Evolutionary conservation across 2,888 invertebrate genomes (phyloP).

Genomic region (Mythimna pallens): DNA sequence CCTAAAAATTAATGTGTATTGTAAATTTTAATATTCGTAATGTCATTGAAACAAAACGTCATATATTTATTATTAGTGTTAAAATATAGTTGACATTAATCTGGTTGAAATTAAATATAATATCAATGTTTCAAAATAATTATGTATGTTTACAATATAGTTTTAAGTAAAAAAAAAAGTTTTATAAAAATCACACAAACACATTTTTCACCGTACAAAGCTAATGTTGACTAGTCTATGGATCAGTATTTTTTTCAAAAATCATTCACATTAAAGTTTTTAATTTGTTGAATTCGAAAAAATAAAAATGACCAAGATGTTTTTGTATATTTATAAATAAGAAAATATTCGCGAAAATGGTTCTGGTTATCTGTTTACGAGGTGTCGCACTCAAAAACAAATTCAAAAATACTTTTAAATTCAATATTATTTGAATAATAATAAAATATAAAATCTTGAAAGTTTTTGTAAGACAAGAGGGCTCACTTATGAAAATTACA

Average conservation of each 20-base stretch:
- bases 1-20: constrained; percentile 69
- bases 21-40: constrained; percentile 77
- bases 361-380: constrained; percentile 63
- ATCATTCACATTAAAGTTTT: constrained; percentile 67
- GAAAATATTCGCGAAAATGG: constrained; percentile 71
- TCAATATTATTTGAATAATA: constrained; percentile 47
- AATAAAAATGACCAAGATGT: constrained; percentile 80
- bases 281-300: constrained; percentile 72
- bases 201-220: constrained; percentile 70
- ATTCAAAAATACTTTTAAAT: constrained; percentile 30
- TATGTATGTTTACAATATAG: constrained; percentile 68
- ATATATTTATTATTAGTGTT: constrained; percentile 78
- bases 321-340: constrained; percentile 84
- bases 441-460: constrained; percentile 77
- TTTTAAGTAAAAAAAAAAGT: constrained; percentile 61
- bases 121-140: constrained; percentile 71
- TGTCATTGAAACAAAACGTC: constrained; percentile 78
- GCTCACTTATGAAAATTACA: constrained; percentile 81
- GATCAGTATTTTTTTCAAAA: constrained; percentile 73
- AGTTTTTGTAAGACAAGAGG: constrained; percentile 76
- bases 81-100: constrained; percentile 72
- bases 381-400: constrained; percentile 63
- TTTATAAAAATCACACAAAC: constrained; percentile 68
- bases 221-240: constrained; percentile 76
- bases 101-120: constrained; percentile 63